phyloP scores from a whole-genome alignment of 2,113 vertebrate genomes.

The Dasyurus viverrinus region DNA sequence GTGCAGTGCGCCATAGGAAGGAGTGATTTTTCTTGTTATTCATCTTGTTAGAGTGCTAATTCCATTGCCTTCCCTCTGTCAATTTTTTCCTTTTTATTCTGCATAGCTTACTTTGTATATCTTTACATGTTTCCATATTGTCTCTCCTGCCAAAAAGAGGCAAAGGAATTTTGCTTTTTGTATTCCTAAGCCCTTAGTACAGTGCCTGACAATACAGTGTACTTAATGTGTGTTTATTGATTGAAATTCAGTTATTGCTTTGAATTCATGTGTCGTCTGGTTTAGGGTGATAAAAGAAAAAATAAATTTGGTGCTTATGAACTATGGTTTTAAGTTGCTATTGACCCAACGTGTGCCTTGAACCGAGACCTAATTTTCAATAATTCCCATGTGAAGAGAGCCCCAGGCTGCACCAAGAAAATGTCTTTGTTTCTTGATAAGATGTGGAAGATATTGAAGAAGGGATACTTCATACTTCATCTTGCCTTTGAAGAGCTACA shows the following conservation, averaged over 20 bases:
- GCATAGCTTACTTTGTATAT: not conserved
- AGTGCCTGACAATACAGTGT: not conserved
- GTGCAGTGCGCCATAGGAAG: not conserved
- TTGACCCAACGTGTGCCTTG: not conserved
- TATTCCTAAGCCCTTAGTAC: not conserved
- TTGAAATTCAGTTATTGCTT: not conserved
- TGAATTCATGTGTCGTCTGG: not conserved
- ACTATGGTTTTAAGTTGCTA: not conserved
- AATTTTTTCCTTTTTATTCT: not conserved
- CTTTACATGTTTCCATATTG: not conserved
- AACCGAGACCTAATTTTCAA: not conserved
- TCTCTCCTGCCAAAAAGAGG: not conserved
- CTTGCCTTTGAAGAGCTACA: not conserved
- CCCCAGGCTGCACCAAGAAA: not conserved
- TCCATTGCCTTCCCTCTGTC: not conserved
- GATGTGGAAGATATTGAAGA: not conserved
- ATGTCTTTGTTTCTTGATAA: not conserved
- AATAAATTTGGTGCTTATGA: not conserved
- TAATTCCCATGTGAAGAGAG: not conserved
- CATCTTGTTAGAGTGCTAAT: not conserved
- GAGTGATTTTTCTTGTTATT: not conserved
- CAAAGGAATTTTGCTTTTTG: not conserved
- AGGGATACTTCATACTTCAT: not conserved
- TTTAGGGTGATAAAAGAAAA: not conserved
- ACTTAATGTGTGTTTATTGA: not conserved